A percentile compares a stretch with the other conserved stretches of the same genome.
These are phyloP conservation scores for Acronicta psi DNA, from an alignment of 2,888 invertebrate genomes.

Conservation along the genomic window DNA sequence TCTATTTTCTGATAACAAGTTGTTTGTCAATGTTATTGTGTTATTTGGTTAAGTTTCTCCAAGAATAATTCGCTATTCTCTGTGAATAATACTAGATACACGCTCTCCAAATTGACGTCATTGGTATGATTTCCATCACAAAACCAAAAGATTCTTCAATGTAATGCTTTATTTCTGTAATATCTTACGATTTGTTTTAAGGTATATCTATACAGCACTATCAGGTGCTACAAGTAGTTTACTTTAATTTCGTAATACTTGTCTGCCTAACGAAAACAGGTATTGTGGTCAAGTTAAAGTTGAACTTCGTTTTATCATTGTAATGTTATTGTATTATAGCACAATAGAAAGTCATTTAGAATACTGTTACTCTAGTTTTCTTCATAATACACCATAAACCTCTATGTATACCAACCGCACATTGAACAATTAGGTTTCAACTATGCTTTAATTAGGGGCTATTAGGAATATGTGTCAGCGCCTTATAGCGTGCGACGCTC, in stretches of 20 bases:
- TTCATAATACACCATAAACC: slow-evolving; percentile 56
- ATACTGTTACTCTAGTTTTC: slow-evolving; percentile 57
- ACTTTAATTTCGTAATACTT: slow-evolving; percentile 8
- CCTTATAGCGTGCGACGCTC: slow-evolving; percentile 71
- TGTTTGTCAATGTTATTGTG: slow-evolving; percentile 24
- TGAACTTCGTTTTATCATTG: slow-evolving; percentile 50
- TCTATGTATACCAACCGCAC: slow-evolving; percentile 50
- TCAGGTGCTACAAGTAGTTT: slow-evolving; percentile 1
- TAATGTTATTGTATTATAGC: slow-evolving; percentile 66
- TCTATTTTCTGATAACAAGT: slow-evolving; percentile 41
- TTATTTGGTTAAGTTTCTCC: slow-evolving; percentile 35
- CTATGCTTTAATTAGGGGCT: slow-evolving; percentile 79
- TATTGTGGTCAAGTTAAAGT: slow-evolving; percentile 18
- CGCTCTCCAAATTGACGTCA: slow-evolving; percentile 79
- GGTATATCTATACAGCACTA: slow-evolving; percentile 8
- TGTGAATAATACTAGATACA: slow-evolving; percentile 45
- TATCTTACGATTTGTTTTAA: slow-evolving; percentile 2
- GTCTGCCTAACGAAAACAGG: slow-evolving; percentile 31
- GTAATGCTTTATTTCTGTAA: slow-evolving; percentile 13
- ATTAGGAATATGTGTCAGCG: slow-evolving; percentile 85
- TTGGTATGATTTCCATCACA: slow-evolving; percentile 78
- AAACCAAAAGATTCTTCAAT: slow-evolving; percentile 65
- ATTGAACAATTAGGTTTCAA: slow-evolving; percentile 67
- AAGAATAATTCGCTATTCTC: slow-evolving; percentile 36
- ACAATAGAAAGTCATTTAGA: slow-evolving; percentile 60